phyloP scores from a whole-genome alignment of 2,888 invertebrate genomes.

The Ichneumon xanthorius region DNA sequence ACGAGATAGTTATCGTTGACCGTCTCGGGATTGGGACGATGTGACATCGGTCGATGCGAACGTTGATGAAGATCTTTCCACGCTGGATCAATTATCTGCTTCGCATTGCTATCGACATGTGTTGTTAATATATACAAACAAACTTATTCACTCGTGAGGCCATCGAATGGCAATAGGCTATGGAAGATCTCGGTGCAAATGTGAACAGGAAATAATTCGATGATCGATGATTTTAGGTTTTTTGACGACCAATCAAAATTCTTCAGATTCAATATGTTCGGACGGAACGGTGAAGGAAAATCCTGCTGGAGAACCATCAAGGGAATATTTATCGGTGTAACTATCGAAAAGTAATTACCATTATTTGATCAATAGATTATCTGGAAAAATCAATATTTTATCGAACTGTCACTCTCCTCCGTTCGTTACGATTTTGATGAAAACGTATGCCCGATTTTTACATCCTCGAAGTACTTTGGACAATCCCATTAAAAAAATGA shows the following conservation, averaged over 20 bases:
- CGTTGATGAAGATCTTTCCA: not conserved
- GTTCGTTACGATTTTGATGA: not conserved
- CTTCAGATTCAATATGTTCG: not conserved
- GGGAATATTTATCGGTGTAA: not conserved
- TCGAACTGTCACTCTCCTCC: not conserved
- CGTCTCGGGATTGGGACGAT: conserved; percentile 24
- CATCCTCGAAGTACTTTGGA: not conserved
- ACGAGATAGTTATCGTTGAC: conserved; percentile 47
- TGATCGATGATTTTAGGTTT: not conserved
- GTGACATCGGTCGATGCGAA: conserved; percentile 3
- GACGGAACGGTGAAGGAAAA: not conserved
- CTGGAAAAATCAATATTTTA: not conserved
- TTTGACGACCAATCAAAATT: not conserved
- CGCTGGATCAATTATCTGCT: not conserved
- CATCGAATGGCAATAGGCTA: not conserved
- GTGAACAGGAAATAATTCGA: not conserved
- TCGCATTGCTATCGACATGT: not conserved
- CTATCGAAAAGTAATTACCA: not conserved
- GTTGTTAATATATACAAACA: not conserved
- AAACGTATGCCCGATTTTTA: not conserved
- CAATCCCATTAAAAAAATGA: not conserved
- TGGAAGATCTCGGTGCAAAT: not conserved
- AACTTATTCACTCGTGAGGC: not conserved
- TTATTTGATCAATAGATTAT: not conserved
- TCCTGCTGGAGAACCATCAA: not conserved